Evolutionary conservation across 2,888 invertebrate genomes (phyloP).

Genomic region (Eupeodes luniger): DNA sequence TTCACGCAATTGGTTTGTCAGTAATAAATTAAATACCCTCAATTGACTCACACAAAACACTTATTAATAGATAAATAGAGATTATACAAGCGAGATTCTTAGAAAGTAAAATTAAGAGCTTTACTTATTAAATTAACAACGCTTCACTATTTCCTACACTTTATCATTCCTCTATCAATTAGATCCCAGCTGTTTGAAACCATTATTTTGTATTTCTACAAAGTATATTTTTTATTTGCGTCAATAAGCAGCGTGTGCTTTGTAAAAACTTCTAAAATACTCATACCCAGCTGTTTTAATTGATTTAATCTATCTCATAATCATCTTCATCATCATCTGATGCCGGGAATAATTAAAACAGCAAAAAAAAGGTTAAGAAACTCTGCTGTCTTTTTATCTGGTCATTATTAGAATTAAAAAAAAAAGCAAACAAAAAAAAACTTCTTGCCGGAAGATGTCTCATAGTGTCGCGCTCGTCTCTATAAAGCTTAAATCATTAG

Average conservation of each 20-base stretch:
- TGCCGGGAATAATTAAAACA: conserved; percentile 33
- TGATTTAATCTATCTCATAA: conserved; percentile 42
- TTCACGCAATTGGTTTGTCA: no score
- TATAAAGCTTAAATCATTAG: conserved; percentile 52
- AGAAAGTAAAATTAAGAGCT: conserved; percentile 13
- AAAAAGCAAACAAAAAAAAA: background rate
- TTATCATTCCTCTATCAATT: conserved; percentile 17
- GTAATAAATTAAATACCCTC: background rate
- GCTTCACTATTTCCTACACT: conserved; percentile 14
- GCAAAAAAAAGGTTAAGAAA: conserved; percentile 37
- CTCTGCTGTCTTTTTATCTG: conserved; percentile 1
- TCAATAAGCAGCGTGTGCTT: conserved; percentile 36
- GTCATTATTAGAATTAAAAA: background rate
- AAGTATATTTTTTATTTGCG: conserved; percentile 12
- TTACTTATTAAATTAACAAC: conserved; percentile 20
- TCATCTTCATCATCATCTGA: conserved; percentile 40
- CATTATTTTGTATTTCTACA: background rate
- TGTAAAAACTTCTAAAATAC: conserved; percentile 22
- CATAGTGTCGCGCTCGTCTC: conserved; percentile 8
- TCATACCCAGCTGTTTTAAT: conserved; percentile 43
- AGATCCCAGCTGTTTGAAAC: conserved; percentile 20
- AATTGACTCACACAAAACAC: background rate
- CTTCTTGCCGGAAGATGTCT: conserved; percentile 64
- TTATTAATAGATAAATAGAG: background rate
- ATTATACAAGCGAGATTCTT: background rate